Conservation (phyloP, 2,797 vertebrate species). For the Phoebastria nigripes region DNA sequence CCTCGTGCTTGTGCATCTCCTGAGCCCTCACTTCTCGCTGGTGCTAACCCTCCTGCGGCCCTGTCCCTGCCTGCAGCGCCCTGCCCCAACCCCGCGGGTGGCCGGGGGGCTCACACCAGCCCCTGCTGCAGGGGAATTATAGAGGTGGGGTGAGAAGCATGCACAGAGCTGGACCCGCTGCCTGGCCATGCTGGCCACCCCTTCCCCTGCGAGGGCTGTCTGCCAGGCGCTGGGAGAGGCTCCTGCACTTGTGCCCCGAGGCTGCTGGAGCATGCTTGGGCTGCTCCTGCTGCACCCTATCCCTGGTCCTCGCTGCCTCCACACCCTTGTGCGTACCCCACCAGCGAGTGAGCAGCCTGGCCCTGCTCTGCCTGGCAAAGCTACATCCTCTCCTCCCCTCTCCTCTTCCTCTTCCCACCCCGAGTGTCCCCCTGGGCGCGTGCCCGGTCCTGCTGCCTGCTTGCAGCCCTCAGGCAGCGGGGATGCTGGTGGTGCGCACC, state of each 20-base stretch:
- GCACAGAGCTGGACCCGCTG: background rate
- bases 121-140: background rate
- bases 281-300: background rate
- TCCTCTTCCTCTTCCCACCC: background rate
- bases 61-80: rapidly evolving
- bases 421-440: background rate
- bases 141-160: background rate
- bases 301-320: background rate
- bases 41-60: background rate
- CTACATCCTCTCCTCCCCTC: background rate
- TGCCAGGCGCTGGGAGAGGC: background rate
- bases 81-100: background rate
- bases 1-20: background rate
- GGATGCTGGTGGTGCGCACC: background rate
- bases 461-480: background rate
- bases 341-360: background rate
- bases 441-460: background rate
- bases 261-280: background rate
- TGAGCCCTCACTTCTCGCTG: rapidly evolving
- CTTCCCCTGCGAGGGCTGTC: background rate
- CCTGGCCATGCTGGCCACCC: background rate
- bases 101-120: too few relatives aligned
- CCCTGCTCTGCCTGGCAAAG: background rate
- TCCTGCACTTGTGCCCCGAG: background rate
- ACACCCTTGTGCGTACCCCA: background rate